A percentile compares a stretch with the other conserved stretches of the same genome.
Evolutionary conservation across 2,888 invertebrate genomes (phyloP).

Genomic region (Apantesis nais): DNA sequence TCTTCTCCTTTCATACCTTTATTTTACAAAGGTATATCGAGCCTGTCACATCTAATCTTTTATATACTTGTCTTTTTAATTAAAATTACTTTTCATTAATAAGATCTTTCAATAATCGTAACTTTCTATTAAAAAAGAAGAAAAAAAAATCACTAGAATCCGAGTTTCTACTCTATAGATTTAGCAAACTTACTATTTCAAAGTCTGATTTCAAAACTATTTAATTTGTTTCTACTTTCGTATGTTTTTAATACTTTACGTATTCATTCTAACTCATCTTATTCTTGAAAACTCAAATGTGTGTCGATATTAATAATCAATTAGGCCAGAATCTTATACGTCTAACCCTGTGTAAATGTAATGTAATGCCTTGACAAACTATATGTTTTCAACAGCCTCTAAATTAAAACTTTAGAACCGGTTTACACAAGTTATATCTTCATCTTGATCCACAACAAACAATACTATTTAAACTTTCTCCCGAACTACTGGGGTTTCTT

Average conservation of each 20-base stretch:
- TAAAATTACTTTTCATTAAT: background rate
- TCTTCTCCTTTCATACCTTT: too few species aligned
- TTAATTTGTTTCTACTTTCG: too few species aligned
- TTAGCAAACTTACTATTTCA: background rate
- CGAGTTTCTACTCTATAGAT: background rate
- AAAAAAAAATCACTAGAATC: too few species aligned
- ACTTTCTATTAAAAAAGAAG: background rate
- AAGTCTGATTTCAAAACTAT: background rate
- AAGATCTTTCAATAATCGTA: background rate
- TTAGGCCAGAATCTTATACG: background rate
- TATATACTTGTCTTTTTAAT: background rate
- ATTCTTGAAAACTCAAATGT: background rate
- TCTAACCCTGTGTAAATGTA: background rate
- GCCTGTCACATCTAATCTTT: background rate
- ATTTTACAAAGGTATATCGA: background rate
- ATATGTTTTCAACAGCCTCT: background rate
- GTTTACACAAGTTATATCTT: conserved; percentile 20
- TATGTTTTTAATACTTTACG: too few species aligned
- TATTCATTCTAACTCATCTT: background rate
- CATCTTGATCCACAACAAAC: conserved; percentile 37
- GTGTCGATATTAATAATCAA: background rate
- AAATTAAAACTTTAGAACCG: background rate
- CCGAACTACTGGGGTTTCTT: conserved; percentile 62
- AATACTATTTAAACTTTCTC: conserved; percentile 71
- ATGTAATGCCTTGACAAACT: background rate